Evolutionary conservation across 2,797 vertebrate species (phyloP), one percentile per base, ranked within the genome.

Genomic region (Prionace glauca): DNA sequence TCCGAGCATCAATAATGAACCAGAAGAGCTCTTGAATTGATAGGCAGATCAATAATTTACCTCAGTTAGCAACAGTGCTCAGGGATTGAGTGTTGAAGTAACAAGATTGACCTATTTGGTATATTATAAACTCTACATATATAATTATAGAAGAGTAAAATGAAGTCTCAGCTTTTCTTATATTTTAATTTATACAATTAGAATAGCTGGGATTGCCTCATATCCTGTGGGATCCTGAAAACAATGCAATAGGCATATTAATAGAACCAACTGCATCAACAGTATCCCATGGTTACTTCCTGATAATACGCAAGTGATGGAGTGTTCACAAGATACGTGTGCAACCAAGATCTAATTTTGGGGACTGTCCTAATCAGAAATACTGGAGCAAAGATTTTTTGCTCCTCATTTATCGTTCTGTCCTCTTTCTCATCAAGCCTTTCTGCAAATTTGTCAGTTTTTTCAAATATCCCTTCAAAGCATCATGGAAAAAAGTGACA

Each of bases 221-320:
- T 95, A 95, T 95, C 93, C 67, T 95, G 93, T 16, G 7, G 69
- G 45, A 77, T 95, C 93, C 45, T 95, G 93, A 95, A 74, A 56
- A 95, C 93, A 95, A 95, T 95, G 50, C 92, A 95, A 41, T 32
- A 71, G 24, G 45, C 5, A 77, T 95, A 72, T 95, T 95, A 74
- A 95, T 95, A 77, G 93, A 95, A 95, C 45, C 69, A 95, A 56
- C 9, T 77, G 93, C 67, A 74, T 72, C 45, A 95, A 95, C 60
- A 36, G 71, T 95, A 95, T 72, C 72, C 45, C 69, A 95, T 92
- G 90, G 90, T 92, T 92, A 69, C 90, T 92, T 69, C 65, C 65
- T 92, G 65, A 92, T 65, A 41, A 92, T 69, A 92, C 65, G 90
- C 22, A 67, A 92, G 4, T 36, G n/a, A 69, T 5, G 24, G 36